These are phyloP conservation scores for Oreocharis arfaki DNA, from an alignment of 2,113 vertebrate genomes.

Conservation along the genomic window DNA sequence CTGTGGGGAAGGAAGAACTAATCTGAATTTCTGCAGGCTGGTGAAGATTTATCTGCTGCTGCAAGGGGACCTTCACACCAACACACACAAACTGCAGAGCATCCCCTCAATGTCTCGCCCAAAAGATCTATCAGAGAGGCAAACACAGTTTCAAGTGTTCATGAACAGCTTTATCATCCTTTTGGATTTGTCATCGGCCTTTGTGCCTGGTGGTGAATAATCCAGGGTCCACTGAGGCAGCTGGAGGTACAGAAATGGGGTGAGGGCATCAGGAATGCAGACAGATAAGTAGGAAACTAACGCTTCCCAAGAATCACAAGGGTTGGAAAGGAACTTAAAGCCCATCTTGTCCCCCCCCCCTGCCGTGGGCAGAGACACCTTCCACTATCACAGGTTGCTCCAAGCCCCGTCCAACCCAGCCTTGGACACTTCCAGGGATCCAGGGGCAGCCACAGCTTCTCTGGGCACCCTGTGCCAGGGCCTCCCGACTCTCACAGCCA, in stretches of 20 bases:
- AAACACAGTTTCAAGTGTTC: background rate
- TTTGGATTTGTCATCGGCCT: background rate
- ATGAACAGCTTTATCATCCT: background rate
- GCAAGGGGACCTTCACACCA: background rate
- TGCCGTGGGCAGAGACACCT: background rate
- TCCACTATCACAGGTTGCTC: background rate
- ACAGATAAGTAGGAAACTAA: background rate
- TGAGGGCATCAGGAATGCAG: background rate
- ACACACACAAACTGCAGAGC: background rate
- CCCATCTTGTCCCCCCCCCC: background rate
- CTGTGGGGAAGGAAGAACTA: background rate
- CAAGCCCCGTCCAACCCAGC: background rate
- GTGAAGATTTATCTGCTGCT: background rate
- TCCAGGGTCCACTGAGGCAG: background rate
- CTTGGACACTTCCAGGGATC: background rate
- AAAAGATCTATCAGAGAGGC: background rate
- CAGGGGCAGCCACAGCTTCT: background rate
- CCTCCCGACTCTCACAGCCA: background rate
- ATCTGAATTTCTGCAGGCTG: background rate
- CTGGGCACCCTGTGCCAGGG: background rate
- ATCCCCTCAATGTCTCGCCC: background rate
- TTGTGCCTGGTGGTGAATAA: background rate
- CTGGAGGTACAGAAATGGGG: background rate
- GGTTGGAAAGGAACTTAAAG: background rate
- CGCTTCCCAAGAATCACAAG: background rate